Conservation (phyloP, 2,888 invertebrate species). For the Ophion obscuratus region DNA sequence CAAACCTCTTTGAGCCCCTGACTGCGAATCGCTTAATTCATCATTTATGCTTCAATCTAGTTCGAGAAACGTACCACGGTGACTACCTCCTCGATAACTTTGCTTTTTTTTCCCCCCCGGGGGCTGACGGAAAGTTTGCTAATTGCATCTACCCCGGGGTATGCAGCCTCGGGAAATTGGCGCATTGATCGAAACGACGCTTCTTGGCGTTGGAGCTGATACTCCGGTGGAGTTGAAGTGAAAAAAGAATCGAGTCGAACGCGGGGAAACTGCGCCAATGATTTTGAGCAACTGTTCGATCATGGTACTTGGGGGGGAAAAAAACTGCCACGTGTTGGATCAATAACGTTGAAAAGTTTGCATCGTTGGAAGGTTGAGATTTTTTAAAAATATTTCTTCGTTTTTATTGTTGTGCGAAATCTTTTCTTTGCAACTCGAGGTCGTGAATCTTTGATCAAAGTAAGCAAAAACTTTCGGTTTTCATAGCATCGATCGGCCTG, state of each 20-base stretch:
- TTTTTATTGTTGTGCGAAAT: no score
- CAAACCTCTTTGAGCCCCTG: constrained; percentile 50
- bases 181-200: constrained; percentile 19
- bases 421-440: no score
- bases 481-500: no score
- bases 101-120: background rate
- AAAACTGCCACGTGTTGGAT: no score
- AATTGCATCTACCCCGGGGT: background rate
- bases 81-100: constrained; percentile 27
- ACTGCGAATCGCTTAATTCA: constrained; percentile 40
- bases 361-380: no score
- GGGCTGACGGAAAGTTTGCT: background rate
- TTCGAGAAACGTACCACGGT: background rate
- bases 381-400: no score
- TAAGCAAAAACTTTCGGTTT: no score
- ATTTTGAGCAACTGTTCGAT: background rate
- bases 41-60: constrained; percentile 40
- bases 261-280: background rate
- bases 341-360: no score
- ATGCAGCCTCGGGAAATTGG: background rate
- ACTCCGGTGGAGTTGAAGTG: background rate
- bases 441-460: no score
- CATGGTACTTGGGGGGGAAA: no score
- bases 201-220: background rate
- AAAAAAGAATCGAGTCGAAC: background rate